Evolutionary conservation across 2,113 vertebrate species (phyloP).

Genomic region (Corydoras maculifer): DNA sequence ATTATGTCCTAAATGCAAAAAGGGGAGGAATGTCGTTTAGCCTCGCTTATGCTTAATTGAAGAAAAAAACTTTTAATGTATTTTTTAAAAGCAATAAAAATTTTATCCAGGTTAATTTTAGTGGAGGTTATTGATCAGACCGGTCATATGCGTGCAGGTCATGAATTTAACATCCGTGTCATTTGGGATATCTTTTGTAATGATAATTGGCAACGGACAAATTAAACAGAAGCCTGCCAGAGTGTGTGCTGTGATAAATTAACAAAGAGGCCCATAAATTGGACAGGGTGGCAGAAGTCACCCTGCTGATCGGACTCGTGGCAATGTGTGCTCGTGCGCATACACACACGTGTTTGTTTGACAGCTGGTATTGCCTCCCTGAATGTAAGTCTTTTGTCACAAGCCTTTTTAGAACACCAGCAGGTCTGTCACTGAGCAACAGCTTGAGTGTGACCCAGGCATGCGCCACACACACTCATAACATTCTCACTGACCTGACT

Average conservation of each 20-base stretch:
- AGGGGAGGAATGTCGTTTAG: no score
- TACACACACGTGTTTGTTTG: conserved; percentile 29
- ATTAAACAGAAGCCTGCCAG: conserved; percentile 13
- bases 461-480: conserved; percentile 24
- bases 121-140: neutral
- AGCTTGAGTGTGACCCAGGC: conserved; percentile 39
- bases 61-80: no score
- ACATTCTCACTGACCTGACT: conserved; percentile 24
- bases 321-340: conserved; percentile 13
- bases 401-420: conserved; percentile 41
- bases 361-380: conserved; percentile 44
- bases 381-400: conserved; percentile 37
- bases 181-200: conserved; percentile 33
- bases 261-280: conserved; percentile 37
- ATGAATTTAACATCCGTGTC: conserved; percentile 24
- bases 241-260: conserved; percentile 19
- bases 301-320: conserved; percentile 39
- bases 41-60: no score
- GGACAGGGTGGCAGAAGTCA: conserved; percentile 30
- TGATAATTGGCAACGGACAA: conserved; percentile 44
- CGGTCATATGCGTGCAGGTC: neutral
- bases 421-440: conserved; percentile 45
- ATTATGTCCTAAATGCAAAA: no score
- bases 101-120: no score
- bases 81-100: no score